phyloP scores from a whole-genome alignment of 2,797 vertebrate genomes.

The Gymnothorax reevesii region DNA sequence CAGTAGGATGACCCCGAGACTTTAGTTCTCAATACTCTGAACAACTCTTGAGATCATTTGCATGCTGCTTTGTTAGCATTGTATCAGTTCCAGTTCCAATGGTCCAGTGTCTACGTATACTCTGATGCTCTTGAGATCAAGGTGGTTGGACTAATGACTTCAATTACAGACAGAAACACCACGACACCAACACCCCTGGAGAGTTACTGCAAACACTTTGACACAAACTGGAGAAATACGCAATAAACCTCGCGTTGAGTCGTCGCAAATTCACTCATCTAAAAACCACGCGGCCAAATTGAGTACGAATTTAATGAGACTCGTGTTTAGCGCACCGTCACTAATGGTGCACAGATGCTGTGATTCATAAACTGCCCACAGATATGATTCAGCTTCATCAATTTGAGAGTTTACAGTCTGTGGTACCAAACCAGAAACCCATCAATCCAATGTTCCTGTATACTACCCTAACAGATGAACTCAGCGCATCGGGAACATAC shows the following conservation, averaged over 20 bases:
- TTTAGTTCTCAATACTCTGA: too few species aligned
- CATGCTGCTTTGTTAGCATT: too few species aligned
- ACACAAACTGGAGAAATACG: background rate
- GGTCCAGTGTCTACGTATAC: background rate
- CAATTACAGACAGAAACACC: background rate
- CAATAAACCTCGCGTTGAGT: background rate
- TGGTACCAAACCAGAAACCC: background rate
- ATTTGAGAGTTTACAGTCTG: background rate
- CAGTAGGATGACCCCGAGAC: background rate
- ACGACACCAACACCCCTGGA: background rate
- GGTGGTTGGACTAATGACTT: background rate
- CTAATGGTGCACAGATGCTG: slow-evolving; percentile 8
- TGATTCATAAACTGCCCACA: background rate
- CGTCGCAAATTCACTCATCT: background rate
- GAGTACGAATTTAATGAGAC: background rate
- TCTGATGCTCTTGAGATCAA: background rate
- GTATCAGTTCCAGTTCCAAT: too few species aligned
- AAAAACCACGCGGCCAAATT: background rate
- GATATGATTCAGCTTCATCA: background rate
- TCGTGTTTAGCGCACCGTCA: background rate
- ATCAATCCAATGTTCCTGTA: background rate
- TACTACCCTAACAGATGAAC: background rate
- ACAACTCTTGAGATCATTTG: background rate
- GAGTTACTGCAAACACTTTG: background rate
- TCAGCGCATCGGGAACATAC: background rate